phyloP scores from a whole-genome alignment of 2,888 invertebrate genomes.

The Drosophila siamana region DNA sequence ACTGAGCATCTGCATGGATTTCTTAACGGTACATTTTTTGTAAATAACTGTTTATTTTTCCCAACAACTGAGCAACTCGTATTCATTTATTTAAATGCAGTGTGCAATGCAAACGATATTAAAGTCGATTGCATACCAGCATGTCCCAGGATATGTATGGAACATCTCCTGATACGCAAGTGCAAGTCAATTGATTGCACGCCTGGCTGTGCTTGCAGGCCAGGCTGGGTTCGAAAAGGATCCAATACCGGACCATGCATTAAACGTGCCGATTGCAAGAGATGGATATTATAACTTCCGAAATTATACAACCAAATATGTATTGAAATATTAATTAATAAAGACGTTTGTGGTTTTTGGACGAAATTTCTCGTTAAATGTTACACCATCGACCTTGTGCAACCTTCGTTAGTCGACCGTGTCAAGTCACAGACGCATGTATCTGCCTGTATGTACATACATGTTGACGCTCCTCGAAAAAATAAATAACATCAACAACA shows the following conservation, averaged over 20 bases:
- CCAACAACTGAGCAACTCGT: background rate
- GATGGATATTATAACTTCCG: constrained; percentile 37
- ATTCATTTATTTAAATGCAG: constrained; percentile 2
- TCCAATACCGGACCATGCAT: constrained; percentile 32
- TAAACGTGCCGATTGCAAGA: constrained; percentile 12
- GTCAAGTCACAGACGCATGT: constrained; percentile 16
- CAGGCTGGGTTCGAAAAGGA: constrained; percentile 29
- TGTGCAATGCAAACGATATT: constrained; percentile 18
- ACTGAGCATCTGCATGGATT: constrained; percentile 15
- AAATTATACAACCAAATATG: too few species aligned
- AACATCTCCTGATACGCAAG: background rate
- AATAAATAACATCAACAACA: constrained; percentile 7
- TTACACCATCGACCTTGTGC: constrained; percentile 37
- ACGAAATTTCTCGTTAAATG: constrained; percentile 26
- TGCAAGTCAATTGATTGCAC: constrained; percentile 20
- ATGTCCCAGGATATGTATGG: constrained; percentile 35
- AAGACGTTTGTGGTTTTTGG: background rate
- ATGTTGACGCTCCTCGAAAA: constrained; percentile 24
- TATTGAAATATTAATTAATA: background rate
- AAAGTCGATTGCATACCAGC: constrained; percentile 24
- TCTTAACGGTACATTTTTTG: constrained; percentile 18
- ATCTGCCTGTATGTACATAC: constrained; percentile 7
- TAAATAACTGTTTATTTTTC: background rate
- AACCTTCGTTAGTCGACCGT: constrained; percentile 47
- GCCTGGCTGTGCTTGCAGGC: constrained; percentile 32